These are phyloP conservation scores for Thamnaconus septentrionalis DNA, from an alignment of 2,113 vertebrate species.

Conservation along the genomic window DNA sequence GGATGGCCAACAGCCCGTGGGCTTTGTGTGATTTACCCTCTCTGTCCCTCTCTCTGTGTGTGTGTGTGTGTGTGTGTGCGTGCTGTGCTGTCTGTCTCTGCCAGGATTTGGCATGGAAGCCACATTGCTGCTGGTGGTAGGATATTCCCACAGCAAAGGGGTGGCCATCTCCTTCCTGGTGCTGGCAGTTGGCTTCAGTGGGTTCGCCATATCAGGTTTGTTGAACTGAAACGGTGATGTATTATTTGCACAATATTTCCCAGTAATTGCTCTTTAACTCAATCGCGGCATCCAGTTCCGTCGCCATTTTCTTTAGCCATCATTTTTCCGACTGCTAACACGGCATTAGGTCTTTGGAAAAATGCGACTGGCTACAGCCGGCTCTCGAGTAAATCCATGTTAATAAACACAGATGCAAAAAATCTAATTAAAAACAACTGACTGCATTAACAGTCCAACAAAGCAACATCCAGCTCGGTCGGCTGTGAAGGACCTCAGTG, in stretches of 20 bases:
- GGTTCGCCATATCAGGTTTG: conserved; percentile 98
- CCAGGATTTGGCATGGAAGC: conserved; percentile 99
- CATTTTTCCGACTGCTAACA: too few species aligned
- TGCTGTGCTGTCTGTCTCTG: conserved; percentile 53
- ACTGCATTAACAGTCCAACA: too few species aligned
- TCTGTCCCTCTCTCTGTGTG: conserved; percentile 7
- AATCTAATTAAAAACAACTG: too few species aligned
- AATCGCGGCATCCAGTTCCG: too few species aligned
- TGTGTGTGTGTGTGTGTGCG: conserved; percentile 37
- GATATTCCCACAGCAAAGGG: conserved; percentile 95
- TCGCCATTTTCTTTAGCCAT: too few species aligned
- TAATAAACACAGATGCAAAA: too few species aligned
- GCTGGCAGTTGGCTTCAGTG: conserved; percentile 96
- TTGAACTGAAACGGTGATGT: not conserved
- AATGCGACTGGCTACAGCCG: too few species aligned
- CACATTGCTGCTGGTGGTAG: conserved; percentile 93
- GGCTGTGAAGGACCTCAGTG: too few species aligned
- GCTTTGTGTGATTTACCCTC: conserved; percentile 25
- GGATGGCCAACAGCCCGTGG: conserved; percentile 49
- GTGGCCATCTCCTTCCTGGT: conserved; percentile 97
- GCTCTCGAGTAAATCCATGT: too few species aligned
- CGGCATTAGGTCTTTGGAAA: too few species aligned
- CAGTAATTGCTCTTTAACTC: too few species aligned
- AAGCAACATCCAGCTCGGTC: too few species aligned
- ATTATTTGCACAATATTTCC: not conserved